A percentile compares a stretch with the other conserved stretches of the same genome.
Conservation (phyloP, 2,888 invertebrate species). For the Callinectes sapidus region DNA sequence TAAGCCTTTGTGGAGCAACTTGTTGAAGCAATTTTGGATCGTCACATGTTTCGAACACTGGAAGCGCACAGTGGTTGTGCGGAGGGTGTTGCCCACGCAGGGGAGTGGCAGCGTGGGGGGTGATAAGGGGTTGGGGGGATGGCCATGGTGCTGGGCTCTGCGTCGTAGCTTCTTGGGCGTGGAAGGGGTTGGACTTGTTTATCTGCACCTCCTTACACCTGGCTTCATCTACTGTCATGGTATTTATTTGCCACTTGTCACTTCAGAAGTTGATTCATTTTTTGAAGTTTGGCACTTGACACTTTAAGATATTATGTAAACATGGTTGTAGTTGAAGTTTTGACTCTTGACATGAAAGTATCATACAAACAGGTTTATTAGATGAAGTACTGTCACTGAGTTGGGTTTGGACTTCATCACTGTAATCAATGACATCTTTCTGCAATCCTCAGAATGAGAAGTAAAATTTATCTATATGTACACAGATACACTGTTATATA, state of each 20-base stretch:
- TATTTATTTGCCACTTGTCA: not conserved
- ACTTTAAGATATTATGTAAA: too few relatives aligned
- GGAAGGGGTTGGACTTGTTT: not conserved
- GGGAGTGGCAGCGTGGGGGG: constrained; percentile 28
- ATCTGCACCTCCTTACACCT: not conserved
- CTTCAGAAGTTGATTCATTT: not conserved
- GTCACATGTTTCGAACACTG: constrained; percentile 9
- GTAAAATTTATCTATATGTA: not conserved
- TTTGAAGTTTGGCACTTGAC: too few relatives aligned
- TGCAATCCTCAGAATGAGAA: not conserved
- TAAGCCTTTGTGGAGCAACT: constrained; percentile 4
- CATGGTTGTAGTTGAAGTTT: too few relatives aligned
- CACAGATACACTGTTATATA: not conserved
- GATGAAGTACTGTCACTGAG: not conserved
- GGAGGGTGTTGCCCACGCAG: constrained; percentile 12
- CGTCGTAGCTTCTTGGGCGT: constrained; percentile 19
- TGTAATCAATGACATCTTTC: not conserved
- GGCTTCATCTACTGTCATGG: not conserved
- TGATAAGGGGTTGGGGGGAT: not conserved
- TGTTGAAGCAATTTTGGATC: not conserved
- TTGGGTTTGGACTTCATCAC: not conserved
- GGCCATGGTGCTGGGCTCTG: constrained; percentile 5
- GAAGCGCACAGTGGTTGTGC: not conserved
- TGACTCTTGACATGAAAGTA: too few relatives aligned
- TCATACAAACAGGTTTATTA: not conserved